Evolutionary conservation across 2,888 invertebrate genomes (phyloP).

Genomic region (Trachelus stipa): DNA sequence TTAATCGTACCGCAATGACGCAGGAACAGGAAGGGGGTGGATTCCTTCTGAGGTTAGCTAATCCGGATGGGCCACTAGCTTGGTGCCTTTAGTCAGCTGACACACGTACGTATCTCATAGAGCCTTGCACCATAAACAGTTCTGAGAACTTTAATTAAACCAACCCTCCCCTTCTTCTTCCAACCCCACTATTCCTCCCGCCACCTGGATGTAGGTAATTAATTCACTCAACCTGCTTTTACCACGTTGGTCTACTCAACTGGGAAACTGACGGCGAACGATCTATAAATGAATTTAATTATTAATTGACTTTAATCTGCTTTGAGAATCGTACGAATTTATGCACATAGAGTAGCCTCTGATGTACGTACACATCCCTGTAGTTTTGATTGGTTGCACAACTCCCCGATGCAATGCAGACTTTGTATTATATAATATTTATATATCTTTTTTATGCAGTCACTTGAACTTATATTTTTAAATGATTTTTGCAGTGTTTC

Average conservation of each 20-base stretch:
- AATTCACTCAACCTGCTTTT: slow-evolving; percentile 32
- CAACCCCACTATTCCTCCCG: not conserved
- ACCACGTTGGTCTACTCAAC: slow-evolving; percentile 1
- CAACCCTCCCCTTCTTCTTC: not conserved
- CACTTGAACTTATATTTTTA: too few species aligned
- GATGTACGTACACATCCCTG: not conserved
- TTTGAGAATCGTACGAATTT: not conserved
- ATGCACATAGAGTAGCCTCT: not conserved
- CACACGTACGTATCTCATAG: slow-evolving; percentile 23
- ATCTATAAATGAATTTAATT: not conserved
- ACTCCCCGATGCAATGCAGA: too few species aligned
- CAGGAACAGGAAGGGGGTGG: not conserved
- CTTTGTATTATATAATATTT: too few species aligned
- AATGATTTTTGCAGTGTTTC: not conserved
- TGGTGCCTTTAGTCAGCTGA: not conserved
- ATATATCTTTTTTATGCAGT: too few species aligned
- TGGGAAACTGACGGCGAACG: not conserved
- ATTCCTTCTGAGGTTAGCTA: not conserved
- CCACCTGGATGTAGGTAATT: slow-evolving; percentile 46
- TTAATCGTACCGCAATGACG: not conserved
- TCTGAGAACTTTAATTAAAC: slow-evolving; percentile 49
- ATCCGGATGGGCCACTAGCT: not conserved
- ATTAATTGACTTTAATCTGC: not conserved
- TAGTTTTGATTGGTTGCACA: too few species aligned
- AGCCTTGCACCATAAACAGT: slow-evolving; percentile 40